Percentiles rank a stretch among this genome's conserved stretches.
Conservation (phyloP, 2,113 vertebrate genomes). For the Delphinapterus leucas region DNA sequence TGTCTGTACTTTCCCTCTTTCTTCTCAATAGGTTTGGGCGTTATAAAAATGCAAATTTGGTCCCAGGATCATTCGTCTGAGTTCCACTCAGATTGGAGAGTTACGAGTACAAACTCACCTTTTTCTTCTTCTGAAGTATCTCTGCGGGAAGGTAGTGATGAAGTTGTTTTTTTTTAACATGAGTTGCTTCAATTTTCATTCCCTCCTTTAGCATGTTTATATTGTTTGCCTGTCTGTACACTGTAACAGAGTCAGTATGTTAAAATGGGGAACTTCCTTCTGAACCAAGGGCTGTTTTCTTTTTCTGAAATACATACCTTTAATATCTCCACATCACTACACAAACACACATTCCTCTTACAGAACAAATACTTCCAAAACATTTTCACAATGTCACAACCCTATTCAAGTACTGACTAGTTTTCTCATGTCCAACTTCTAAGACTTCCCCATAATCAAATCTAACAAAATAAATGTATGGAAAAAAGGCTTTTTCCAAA, state of each 20-base stretch:
- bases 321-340: not conserved
- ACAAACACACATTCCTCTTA: not conserved
- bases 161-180: constrained; percentile 96
- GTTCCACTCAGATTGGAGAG: not conserved
- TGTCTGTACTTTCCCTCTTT: not conserved
- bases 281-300: not conserved
- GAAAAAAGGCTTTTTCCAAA: not conserved
- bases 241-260: constrained; percentile 80
- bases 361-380: constrained; percentile 35
- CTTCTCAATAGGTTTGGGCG: not conserved
- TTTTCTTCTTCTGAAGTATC: constrained; percentile 93
- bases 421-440: not conserved
- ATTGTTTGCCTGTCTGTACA: constrained; percentile 96
- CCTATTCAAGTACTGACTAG: not conserved
- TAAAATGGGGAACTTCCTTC: constrained; percentile 12
- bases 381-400: not conserved
- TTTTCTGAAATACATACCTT: not conserved
- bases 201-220: constrained; percentile 96
- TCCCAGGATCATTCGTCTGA: not conserved
- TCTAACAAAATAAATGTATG: constrained; percentile 4
- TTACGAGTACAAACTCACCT: constrained; percentile 81
- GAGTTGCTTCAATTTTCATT: constrained; percentile 97
- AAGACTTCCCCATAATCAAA: constrained; percentile 5
- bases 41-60: not conserved
- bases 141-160: constrained; percentile 94